Evolutionary conservation across 1,140 invertebrate genomes (phyloP).

Genomic region (Mesaphorura yosii): DNA sequence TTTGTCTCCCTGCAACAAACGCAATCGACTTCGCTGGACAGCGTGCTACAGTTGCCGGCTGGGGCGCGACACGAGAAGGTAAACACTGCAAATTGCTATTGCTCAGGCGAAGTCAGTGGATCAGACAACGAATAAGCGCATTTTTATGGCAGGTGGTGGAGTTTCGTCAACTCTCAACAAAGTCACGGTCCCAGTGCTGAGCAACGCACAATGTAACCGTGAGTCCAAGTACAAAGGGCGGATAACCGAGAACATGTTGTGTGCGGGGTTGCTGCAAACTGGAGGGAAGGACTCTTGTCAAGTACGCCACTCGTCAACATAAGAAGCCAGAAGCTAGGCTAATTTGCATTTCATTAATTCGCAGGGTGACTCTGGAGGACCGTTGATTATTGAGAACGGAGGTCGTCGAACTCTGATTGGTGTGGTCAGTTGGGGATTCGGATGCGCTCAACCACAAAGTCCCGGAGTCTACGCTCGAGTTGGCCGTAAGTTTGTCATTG

Average conservation of each 20-base stretch:
- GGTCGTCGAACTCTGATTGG: conserved; percentile 5
- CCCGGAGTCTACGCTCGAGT: conserved; percentile 15
- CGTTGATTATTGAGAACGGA: conserved; percentile 17
- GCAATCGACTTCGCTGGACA: conserved; percentile 16
- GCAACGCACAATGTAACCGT: conserved; percentile 17
- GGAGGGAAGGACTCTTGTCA: conserved; percentile 32
- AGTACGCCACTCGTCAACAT: conserved; percentile 9
- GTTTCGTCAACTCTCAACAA: conserved; percentile 7
- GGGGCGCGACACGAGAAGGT: conserved; percentile 20
- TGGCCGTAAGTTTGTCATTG: conserved; percentile 6
- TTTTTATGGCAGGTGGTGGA: too few species aligned
- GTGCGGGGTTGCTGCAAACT: background rate
- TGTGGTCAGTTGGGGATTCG: conserved; percentile 7
- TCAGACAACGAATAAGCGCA: too few species aligned
- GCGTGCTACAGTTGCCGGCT: conserved; percentile 16
- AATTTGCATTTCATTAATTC: conserved; percentile 2
- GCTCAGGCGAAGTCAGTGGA: too few species aligned
- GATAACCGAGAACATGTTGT: conserved; percentile 29
- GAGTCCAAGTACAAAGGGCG: conserved; percentile 17
- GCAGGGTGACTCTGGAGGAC: conserved; percentile 30
- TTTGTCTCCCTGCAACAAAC: conserved; percentile 21
- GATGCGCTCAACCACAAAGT: conserved; percentile 5
- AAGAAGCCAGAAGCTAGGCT: background rate
- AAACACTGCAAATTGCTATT: too few species aligned
- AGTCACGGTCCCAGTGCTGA: conserved; percentile 20